Percentiles rank a stretch among this genome's conserved stretches.
phyloP scores from a whole-genome alignment of 2,888 invertebrate genomes.

The Argynnis bischoffii region DNA sequence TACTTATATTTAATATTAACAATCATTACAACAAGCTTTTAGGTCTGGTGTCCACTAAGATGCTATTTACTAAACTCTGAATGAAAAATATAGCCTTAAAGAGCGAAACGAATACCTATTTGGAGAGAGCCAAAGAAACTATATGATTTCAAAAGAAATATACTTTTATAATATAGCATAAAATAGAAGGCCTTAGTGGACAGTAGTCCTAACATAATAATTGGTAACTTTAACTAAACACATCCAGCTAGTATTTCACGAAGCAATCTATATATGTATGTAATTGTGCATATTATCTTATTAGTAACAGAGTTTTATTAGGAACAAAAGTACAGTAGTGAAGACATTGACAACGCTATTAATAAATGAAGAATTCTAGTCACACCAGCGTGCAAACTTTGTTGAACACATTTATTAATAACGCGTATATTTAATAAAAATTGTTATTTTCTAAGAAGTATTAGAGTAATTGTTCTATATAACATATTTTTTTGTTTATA shows the following conservation, averaged over 20 bases:
- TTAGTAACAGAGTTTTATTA: conserved; percentile 40
- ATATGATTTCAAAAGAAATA: not conserved
- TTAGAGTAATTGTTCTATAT: no score
- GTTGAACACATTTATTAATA: not conserved
- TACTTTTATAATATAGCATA: not conserved
- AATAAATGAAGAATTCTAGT: not conserved
- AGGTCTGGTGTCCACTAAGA: conserved; percentile 41
- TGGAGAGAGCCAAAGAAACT: no score
- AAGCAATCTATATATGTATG: conserved; percentile 32
- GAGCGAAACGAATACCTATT: no score
- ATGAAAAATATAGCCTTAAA: no score
- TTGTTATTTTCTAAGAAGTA: no score
- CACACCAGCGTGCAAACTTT: conserved; percentile 2
- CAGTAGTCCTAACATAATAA: conserved; percentile 23
- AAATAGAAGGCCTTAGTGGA: not conserved
- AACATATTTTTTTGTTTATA: no score
- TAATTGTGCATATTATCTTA: conserved; percentile 36
- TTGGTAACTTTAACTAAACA: conserved; percentile 34
- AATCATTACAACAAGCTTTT: conserved; percentile 32
- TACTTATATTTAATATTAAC: conserved; percentile 53
- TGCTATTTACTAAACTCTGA: not conserved
- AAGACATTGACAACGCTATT: conserved; percentile 18
- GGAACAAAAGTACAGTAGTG: conserved; percentile 39
- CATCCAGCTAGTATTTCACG: conserved; percentile 30
- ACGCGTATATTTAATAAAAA: not conserved